Evolutionary conservation across 2,113 vertebrate species (phyloP).

Genomic region (Orcinus orca): DNA sequence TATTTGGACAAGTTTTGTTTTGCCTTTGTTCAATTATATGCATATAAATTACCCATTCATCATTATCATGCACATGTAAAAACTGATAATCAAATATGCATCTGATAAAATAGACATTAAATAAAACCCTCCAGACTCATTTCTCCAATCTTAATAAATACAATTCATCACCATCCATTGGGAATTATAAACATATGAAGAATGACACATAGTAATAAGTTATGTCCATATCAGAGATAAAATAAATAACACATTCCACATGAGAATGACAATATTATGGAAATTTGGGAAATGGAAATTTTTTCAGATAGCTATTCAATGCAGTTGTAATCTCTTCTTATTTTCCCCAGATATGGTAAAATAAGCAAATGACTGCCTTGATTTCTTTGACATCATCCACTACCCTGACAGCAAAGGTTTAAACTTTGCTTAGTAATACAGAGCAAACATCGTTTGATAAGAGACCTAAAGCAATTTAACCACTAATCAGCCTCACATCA

Average conservation of each 20-base stretch:
- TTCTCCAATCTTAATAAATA: slow-evolving; percentile 66
- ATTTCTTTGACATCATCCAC: not conserved
- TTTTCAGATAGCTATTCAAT: slow-evolving; percentile 16
- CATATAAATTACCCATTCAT: slow-evolving; percentile 18
- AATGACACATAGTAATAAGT: slow-evolving; percentile 67
- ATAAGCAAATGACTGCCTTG: not conserved
- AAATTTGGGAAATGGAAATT: slow-evolving; percentile 55
- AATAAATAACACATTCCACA: slow-evolving; percentile 69
- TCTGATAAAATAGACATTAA: slow-evolving; percentile 58
- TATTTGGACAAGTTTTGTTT: not conserved
- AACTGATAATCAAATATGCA: slow-evolving; percentile 29
- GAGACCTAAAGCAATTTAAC: not conserved
- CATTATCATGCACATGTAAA: slow-evolving; percentile 32
- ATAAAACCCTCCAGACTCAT: slow-evolving; percentile 55
- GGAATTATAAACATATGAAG: slow-evolving; percentile 68
- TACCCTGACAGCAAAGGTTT: not conserved
- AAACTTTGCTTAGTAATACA: not conserved
- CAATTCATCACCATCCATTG: slow-evolving; percentile 64
- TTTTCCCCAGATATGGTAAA: not conserved
- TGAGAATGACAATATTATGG: slow-evolving; percentile 60
- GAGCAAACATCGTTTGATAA: not conserved
- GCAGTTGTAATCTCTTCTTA: not conserved
- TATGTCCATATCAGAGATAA: slow-evolving; percentile 56
- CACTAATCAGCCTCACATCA: not conserved
- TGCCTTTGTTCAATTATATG: not conserved